These are phyloP conservation scores for Columba janthina DNA, from an alignment of 2,113 vertebrate species.

Conservation along the genomic window DNA sequence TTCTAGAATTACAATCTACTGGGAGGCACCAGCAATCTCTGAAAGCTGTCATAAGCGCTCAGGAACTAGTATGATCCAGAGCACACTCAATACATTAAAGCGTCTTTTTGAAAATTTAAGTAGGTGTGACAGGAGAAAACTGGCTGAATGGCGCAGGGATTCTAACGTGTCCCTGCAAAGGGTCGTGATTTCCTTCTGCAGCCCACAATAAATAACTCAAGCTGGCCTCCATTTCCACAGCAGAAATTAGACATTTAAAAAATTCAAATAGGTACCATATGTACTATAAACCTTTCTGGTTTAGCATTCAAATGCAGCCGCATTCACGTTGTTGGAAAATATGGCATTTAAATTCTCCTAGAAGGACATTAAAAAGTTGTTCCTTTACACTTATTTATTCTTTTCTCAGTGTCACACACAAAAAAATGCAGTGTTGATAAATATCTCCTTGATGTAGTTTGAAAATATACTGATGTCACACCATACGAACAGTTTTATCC, in stretches of 20 bases:
- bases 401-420: background rate
- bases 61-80: slow-evolving; percentile 63
- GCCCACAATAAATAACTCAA: slow-evolving; percentile 70
- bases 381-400: slow-evolving; percentile 9
- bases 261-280: slow-evolving; percentile 67
- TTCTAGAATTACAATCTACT: slow-evolving; percentile 78
- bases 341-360: slow-evolving; percentile 5
- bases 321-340: background rate
- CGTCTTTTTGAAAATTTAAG: slow-evolving; percentile 68
- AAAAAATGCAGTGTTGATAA: background rate
- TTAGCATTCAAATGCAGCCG: slow-evolving; percentile 31
- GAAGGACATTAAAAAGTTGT: slow-evolving; percentile 4
- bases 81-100: slow-evolving; percentile 69
- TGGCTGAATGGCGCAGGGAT: slow-evolving; percentile 29
- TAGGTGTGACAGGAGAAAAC: slow-evolving; percentile 69
- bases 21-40: slow-evolving; percentile 68
- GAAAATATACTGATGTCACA: background rate
- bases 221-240: slow-evolving; percentile 53
- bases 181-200: slow-evolving; percentile 57
- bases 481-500: background rate
- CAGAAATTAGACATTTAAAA: slow-evolving; percentile 62
- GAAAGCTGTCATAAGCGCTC: slow-evolving; percentile 72
- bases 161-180: slow-evolving; percentile 49
- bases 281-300: slow-evolving; percentile 40
- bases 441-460: background rate